Base-by-base conservation (phyloP, 2,797 vertebrate species). In the Channa striata region DNA sequence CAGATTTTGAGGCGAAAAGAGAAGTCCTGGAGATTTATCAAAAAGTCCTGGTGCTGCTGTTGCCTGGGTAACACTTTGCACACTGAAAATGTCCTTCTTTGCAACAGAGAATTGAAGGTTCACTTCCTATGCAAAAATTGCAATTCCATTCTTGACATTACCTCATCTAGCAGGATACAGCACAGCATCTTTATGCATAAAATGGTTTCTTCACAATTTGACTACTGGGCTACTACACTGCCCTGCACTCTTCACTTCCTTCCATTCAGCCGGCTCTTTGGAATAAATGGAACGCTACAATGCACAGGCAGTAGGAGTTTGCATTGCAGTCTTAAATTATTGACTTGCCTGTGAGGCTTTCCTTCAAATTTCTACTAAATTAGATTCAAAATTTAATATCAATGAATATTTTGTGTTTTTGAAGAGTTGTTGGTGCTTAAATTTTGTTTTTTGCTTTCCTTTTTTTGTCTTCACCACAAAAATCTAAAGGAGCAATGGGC, bases 51-150 rank as follows among this genome's bases (percentile, higher is more conserved):
- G 21, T 74, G 75, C 78, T 90, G 82, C 86, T 77, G 93, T 94
- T 94, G 93, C 93, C 92, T 81, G 83, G 92, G 94, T 91, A 93
- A 95, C 93, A 54, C 69, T 57, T 70, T 66, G 44, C 82, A 75
- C 68, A 49, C 46, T 59, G 60, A 82, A 84, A 86, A 81, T 81
- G 72, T 80, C 74, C 61, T 70, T 79, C 72, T 30, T 73, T 66
- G 79, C 56, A 67, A 59, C 47, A 48, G 75, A 72, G 66, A 72
- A 73, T 47, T 80, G 86, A 90, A 88, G 82, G 86, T 89, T 88
- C 72, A 9, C 66, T 19, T 19, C 49, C 21, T 53, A 43, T 84
- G 52, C 66, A 72, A 65, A 68, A 51, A 59, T 25, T 23, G 14
- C 43, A 17, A 59, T 39, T 69, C 34, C 21, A 3, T 52, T 67